Conservation (phyloP, 2,797 vertebrate species). For the Anolis apletophallus region DNA sequence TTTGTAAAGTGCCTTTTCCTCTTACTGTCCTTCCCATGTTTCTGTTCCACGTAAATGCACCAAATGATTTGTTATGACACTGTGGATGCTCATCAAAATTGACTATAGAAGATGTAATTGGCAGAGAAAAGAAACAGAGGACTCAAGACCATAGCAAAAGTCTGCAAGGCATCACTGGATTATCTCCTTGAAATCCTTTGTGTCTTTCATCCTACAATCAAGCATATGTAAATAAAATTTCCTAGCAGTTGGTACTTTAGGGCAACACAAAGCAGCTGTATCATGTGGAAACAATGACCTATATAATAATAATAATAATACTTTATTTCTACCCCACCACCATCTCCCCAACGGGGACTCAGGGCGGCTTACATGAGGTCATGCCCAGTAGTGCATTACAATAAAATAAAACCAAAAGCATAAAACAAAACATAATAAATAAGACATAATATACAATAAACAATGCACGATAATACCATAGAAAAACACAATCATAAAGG, state of each 20-base stretch:
- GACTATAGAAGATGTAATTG: not conserved
- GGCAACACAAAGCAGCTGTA: not conserved
- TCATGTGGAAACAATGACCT: not conserved
- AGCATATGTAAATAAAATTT: not conserved
- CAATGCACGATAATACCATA: too few species aligned
- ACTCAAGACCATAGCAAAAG: not conserved
- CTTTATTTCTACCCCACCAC: too few species aligned
- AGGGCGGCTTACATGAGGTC: too few species aligned
- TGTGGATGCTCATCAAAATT: constrained; percentile 25
- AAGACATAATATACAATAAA: too few species aligned
- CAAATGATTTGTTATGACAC: constrained; percentile 1
- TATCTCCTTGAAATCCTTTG: not conserved
- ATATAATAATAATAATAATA: too few species aligned
- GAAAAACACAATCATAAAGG: too few species aligned
- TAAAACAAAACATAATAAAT: too few species aligned
- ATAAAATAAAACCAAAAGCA: too few species aligned
- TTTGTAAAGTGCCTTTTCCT: constrained; percentile 24
- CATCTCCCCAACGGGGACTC: too few species aligned
- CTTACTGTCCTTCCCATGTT: constrained; percentile 19
- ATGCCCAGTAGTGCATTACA: too few species aligned
- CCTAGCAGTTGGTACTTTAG: not conserved
- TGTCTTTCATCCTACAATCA: not conserved
- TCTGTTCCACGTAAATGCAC: constrained; percentile 28
- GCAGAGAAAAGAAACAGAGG: not conserved
- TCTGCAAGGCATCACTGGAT: not conserved